Percentiles rank a stretch among this genome's conserved stretches.
Evolutionary conservation across 2,888 invertebrate genomes (phyloP).

Genomic region (Bombylius discolor): DNA sequence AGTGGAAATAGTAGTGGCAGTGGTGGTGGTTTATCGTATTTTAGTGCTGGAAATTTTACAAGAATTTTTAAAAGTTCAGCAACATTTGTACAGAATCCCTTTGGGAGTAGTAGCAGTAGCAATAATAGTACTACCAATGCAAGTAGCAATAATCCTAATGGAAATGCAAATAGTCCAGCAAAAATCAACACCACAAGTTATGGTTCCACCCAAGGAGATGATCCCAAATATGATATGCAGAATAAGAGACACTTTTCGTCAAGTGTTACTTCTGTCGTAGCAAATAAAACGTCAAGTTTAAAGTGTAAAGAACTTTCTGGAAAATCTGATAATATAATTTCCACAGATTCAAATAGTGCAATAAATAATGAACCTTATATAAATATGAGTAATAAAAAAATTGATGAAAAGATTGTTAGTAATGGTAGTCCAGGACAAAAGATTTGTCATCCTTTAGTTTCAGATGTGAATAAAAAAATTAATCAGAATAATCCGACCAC

Average conservation of each 20-base stretch:
- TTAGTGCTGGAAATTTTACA: conserved; percentile 14
- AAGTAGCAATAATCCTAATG: not conserved
- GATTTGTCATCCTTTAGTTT: not conserved
- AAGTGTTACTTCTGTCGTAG: not conserved
- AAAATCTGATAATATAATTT: not conserved
- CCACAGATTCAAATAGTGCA: not conserved
- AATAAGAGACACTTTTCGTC: not conserved
- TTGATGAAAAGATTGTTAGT: not conserved
- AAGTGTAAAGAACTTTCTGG: not conserved
- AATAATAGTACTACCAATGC: not conserved
- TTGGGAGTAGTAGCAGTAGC: conserved; percentile 4
- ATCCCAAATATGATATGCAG: conserved; percentile 1
- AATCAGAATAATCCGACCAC: not conserved
- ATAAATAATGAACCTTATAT: not conserved
- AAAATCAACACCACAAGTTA: not conserved
- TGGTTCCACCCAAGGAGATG: not conserved
- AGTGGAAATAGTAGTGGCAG: not conserved
- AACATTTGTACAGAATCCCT: conserved; percentile 15
- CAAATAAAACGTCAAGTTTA: not conserved
- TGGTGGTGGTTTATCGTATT: conserved; percentile 12
- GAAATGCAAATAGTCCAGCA: not conserved
- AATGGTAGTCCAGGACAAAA: conserved; percentile 5
- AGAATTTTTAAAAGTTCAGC: conserved; percentile 17
- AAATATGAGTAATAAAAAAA: not conserved
- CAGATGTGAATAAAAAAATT: conserved; percentile 1